A percentile compares a stretch with the other conserved stretches of the same genome.
These are phyloP conservation scores for Heterochromis multidens DNA, from an alignment of 2,113 vertebrate species.

Conservation along the genomic window DNA sequence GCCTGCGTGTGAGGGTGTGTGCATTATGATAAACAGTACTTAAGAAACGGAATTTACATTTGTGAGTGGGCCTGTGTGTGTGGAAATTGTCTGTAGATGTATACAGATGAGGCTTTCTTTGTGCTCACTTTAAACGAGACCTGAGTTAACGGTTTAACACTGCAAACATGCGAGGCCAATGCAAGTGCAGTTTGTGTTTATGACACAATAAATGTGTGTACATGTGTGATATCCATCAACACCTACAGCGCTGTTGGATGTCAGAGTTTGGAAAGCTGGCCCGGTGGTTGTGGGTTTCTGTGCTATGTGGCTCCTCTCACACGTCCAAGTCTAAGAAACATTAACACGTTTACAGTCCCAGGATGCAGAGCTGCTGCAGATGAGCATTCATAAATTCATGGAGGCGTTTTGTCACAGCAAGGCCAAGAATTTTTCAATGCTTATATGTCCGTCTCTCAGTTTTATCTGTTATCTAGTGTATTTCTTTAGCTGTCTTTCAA, in stretches of 20 bases:
- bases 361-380: constrained; percentile 39
- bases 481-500: not conserved
- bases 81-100: not conserved
- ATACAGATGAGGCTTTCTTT: not conserved
- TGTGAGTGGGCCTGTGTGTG: not conserved
- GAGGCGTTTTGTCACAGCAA: constrained; percentile 1
- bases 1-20: constrained; percentile 1
- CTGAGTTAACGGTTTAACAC: not conserved
- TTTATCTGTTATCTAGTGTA: constrained; percentile 13
- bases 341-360: constrained; percentile 58
- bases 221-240: constrained; percentile 59
- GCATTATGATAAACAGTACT: constrained; percentile 18
- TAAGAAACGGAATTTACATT: constrained; percentile 11
- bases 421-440: constrained; percentile 11
- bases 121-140: not conserved
- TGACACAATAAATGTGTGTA: constrained; percentile 17
- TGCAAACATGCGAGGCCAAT: not conserved
- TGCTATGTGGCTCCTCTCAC: constrained; percentile 40
- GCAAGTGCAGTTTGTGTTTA: not conserved
- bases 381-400: constrained; percentile 41
- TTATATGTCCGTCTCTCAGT: constrained; percentile 2
- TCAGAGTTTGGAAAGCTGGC: constrained; percentile 48
- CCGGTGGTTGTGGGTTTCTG: constrained; percentile 28
- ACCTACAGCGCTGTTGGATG: constrained; percentile 14
- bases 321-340: constrained; percentile 38